Evolutionary conservation across 1,140 invertebrate species (phyloP), one percentile per base, ranked within the genome.

Genomic region (Lepidurus apus): DNA sequence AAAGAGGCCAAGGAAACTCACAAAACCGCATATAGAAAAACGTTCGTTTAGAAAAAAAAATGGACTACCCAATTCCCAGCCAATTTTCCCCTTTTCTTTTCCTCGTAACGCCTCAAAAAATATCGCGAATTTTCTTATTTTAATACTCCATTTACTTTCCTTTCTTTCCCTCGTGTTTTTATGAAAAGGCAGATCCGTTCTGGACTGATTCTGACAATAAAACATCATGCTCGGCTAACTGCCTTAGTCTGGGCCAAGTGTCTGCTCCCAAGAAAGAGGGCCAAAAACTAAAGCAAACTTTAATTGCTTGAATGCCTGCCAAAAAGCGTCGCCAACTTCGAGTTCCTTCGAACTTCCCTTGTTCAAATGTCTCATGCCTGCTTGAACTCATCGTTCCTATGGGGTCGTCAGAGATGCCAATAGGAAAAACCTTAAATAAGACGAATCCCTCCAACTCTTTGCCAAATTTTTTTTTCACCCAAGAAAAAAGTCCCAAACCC

Each of bases 1-100:
- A 65, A 65, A 65, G 53, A 65, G 53, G 53, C 53, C 53, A 65
- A 65, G 53, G 53, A 21, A 65, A 65, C 53, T 65, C 53, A n/a
- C n/a, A 65, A 34, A 34, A 65, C 53, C 53, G 53, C 53, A 65
- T 65, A 13, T 13, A 65, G 53, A 65, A 13, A 34, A 34, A 34
- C 34, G 34, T 4, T 3, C 34, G 34, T 34, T 34, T 34, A 34
- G 34, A 34, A 34, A 34, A 34, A 34, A 34, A 34, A 34, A 2
- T 34, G 2, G 34, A 34, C 34, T 34, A 34, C 34, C 34, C 34
- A 2, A 34, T 34, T 34, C 34, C 34, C 34, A 34, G 4, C 34
- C 2, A 34, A 65, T 7, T 7, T 21, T 65, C 53, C 3, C 53
- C 21, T 7, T 17, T 47, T 8, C 17, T 47, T 47, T 10, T 47